Conservation (phyloP, 1,140 invertebrate genomes). For the Phthorimaea operculella region DNA sequence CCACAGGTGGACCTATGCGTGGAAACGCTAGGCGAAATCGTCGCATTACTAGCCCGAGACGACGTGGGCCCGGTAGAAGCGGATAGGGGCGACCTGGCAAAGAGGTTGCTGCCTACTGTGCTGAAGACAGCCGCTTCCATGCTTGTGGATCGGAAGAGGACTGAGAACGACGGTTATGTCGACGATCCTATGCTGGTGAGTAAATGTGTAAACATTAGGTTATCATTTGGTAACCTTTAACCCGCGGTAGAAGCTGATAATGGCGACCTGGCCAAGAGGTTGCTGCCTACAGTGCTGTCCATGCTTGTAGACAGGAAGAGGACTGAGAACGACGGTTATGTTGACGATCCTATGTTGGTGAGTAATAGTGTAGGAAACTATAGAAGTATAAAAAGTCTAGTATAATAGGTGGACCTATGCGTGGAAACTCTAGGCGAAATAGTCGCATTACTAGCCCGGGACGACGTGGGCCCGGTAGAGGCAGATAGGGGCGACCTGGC, state of each 20-base stretch:
- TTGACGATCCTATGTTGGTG: slow-evolving; percentile 44
- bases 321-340: slow-evolving; percentile 16
- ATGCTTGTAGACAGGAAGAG: slow-evolving; percentile 77
- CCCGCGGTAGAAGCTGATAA: slow-evolving; percentile 82
- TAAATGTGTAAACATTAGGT: background rate
- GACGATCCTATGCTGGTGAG: slow-evolving; percentile 48
- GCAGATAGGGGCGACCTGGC: slow-evolving; percentile 85
- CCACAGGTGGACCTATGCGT: slow-evolving; percentile 88
- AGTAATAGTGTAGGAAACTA: slow-evolving; percentile 19
- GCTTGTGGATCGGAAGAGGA: slow-evolving; percentile 73
- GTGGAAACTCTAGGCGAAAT: slow-evolving; percentile 88
- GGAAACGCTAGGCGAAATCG: slow-evolving; percentile 73
- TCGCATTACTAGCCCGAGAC: slow-evolving; percentile 74
- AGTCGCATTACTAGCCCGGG: slow-evolving; percentile 82
- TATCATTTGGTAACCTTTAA: too few relatives aligned
- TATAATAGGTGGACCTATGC: too few relatives aligned
- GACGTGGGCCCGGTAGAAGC: slow-evolving; percentile 77
- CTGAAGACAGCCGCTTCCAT: slow-evolving; percentile 86
- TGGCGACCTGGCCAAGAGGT: slow-evolving; percentile 78
- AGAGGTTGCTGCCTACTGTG: slow-evolving; percentile 81
- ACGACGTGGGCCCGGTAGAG: slow-evolving; percentile 77
- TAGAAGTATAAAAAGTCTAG: too few relatives aligned
- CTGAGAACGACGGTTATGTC: slow-evolving; percentile 14
- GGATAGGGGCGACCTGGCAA: slow-evolving; percentile 84
- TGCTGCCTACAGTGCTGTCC: slow-evolving; percentile 84